phyloP scores from a whole-genome alignment of 1,140 invertebrate genomes.

The Sinonovacula constricta region DNA sequence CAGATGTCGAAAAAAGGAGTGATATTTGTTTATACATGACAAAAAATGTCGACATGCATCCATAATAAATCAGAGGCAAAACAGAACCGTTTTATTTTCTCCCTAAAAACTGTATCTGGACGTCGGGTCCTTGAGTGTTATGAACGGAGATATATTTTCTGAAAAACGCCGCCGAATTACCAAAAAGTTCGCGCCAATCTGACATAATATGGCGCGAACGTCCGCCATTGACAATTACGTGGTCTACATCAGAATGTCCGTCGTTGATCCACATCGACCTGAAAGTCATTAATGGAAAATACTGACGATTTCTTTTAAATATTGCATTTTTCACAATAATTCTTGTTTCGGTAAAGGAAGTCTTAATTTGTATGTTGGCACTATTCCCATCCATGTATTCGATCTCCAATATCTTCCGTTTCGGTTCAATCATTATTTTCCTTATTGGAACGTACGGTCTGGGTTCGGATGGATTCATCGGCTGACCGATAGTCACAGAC shows the following conservation, averaged over 20 bases:
- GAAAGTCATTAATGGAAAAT: constrained; percentile 40
- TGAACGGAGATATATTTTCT: constrained; percentile 35
- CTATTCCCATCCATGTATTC: constrained; percentile 23
- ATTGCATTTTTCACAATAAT: constrained; percentile 23
- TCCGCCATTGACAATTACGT: constrained; percentile 42
- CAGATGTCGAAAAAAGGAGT: too few relatives aligned
- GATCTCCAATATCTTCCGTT: background rate
- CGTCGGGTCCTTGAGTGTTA: constrained; percentile 44
- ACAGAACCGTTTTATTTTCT: background rate
- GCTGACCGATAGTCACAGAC: constrained; percentile 40
- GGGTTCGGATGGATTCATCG: background rate
- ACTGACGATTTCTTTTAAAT: constrained; percentile 24
- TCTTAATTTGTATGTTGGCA: background rate
- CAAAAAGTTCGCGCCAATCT: constrained; percentile 31
- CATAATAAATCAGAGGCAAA: too few relatives aligned
- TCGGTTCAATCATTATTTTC: constrained; percentile 16
- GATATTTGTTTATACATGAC: too few relatives aligned
- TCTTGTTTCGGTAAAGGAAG: constrained; percentile 8
- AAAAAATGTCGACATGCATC: too few relatives aligned
- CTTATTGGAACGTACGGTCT: constrained; percentile 37
- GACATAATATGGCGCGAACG: constrained; percentile 41
- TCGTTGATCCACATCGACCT: constrained; percentile 44
- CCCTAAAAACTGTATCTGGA: constrained; percentile 26
- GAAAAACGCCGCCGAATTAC: constrained; percentile 40
- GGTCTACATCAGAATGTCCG: constrained; percentile 42